Conservation (phyloP, 2,888 invertebrate genomes). For the Eupithecia abbreviata region DNA sequence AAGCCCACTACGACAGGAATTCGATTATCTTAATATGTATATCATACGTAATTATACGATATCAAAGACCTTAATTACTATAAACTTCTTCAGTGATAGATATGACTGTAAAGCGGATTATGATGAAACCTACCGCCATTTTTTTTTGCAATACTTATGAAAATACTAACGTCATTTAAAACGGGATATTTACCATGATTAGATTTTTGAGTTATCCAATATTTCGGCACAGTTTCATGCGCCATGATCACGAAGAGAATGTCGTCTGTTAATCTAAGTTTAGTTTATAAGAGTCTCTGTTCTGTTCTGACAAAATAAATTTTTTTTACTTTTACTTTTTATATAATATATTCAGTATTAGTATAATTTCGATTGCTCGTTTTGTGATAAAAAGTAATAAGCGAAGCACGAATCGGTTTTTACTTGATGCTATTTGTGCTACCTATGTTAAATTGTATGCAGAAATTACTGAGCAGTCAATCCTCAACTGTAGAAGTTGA, state of each 20-base stretch:
- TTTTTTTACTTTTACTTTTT: no score
- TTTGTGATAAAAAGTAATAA: not conserved
- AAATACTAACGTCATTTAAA: not conserved
- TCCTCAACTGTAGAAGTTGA: no score
- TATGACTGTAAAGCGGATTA: slow-evolving; percentile 6
- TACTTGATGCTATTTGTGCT: not conserved
- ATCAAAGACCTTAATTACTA: slow-evolving; percentile 4
- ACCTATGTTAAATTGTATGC: not conserved
- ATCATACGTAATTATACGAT: not conserved
- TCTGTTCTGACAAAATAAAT: no score
- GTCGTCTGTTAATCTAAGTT: no score
- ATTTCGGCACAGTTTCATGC: no score
- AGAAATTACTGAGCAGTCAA: not conserved
- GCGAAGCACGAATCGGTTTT: not conserved
- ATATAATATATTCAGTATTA: no score
- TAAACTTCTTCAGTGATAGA: not conserved
- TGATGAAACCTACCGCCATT: not conserved
- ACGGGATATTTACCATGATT: no score
- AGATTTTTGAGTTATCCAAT: no score
- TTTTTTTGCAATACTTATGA: slow-evolving; percentile 4
- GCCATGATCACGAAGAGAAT: no score
- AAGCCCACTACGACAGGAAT: not conserved
- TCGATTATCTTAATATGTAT: not conserved
- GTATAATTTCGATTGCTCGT: no score
- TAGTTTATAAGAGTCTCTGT: no score